Percentiles rank a stretch among this genome's conserved stretches.
These are phyloP conservation scores for Coregonus suidteri DNA, from an alignment of 2,797 vertebrate species.

Conservation along the genomic window DNA sequence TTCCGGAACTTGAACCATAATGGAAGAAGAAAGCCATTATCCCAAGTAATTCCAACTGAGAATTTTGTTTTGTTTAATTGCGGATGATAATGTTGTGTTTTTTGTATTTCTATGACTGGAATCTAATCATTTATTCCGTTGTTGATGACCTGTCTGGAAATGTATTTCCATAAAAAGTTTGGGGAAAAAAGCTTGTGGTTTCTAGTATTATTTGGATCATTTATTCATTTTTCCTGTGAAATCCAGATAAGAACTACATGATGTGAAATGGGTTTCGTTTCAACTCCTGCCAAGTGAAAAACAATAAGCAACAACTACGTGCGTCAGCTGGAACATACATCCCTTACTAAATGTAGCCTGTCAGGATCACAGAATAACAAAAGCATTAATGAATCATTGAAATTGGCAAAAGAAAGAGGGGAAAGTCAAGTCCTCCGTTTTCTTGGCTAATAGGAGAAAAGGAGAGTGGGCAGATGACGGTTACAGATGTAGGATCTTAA, in stretches of 20 bases:
- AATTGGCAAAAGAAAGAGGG: not conserved
- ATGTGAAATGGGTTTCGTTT: slow-evolving; percentile 40
- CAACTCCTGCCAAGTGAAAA: slow-evolving; percentile 48
- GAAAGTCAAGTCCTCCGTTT: not conserved
- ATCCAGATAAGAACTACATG: slow-evolving; percentile 47
- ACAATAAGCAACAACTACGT: slow-evolving; percentile 19
- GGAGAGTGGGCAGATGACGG: not conserved
- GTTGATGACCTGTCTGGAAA: slow-evolving; percentile 49
- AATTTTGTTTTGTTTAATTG: slow-evolving; percentile 21
- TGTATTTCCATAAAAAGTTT: slow-evolving; percentile 44
- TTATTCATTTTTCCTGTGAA: slow-evolving; percentile 35
- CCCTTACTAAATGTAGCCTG: slow-evolving; percentile 36
- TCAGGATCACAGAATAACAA: too few relatives aligned
- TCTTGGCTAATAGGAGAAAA: not conserved
- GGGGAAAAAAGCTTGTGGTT: slow-evolving; percentile 33
- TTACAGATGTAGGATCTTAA: too few relatives aligned
- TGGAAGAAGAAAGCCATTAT: slow-evolving; percentile 22
- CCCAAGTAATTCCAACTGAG: too few relatives aligned
- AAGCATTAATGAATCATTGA: not conserved
- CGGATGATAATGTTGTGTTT: slow-evolving; percentile 26
- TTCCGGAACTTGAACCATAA: slow-evolving; percentile 43
- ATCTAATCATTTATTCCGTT: slow-evolving; percentile 25
- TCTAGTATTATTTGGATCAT: slow-evolving; percentile 28
- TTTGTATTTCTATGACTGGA: slow-evolving; percentile 38
- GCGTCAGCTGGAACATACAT: slow-evolving; percentile 14